phyloP scores from a whole-genome alignment of 2,797 vertebrate species.

The Dallia pectoralis region DNA sequence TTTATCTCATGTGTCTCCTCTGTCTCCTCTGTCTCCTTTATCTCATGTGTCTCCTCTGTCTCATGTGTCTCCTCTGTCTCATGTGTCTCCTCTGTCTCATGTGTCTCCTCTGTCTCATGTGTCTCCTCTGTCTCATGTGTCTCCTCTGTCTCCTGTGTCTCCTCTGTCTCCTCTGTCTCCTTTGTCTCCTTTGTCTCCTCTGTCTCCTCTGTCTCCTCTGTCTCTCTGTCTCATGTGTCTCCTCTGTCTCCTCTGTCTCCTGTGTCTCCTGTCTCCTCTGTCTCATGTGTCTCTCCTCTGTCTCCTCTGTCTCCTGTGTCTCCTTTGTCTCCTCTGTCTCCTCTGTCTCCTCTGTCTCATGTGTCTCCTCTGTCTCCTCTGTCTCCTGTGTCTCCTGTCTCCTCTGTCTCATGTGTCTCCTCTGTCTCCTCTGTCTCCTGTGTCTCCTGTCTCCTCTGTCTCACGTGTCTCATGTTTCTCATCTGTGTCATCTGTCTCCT shows the following conservation, averaged over 20 bases:
- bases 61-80: slow-evolving; percentile 46
- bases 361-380: slow-evolving; percentile 39
- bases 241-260: slow-evolving; percentile 37
- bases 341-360: slow-evolving; percentile 50
- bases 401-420: too few relatives aligned
- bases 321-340: slow-evolving; percentile 38
- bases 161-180: slow-evolving; percentile 37
- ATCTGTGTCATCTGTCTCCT: slow-evolving; percentile 38
- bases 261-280: too few relatives aligned
- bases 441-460: too few relatives aligned
- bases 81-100: slow-evolving; percentile 44
- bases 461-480: too few relatives aligned
- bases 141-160: slow-evolving; percentile 47
- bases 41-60: slow-evolving; percentile 38
- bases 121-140: slow-evolving; percentile 44
- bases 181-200: slow-evolving; percentile 49
- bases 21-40: slow-evolving; percentile 43
- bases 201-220: slow-evolving; percentile 40
- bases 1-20: slow-evolving; percentile 45
- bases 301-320: slow-evolving; percentile 43
- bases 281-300: too few relatives aligned
- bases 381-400: too few relatives aligned
- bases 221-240: too few relatives aligned
- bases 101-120: slow-evolving; percentile 43
- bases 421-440: slow-evolving; percentile 38